A percentile compares a stretch with the other conserved stretches of the same genome.
phyloP scores from a whole-genome alignment of 1,140 invertebrate species.

The Melitaea cinxia region DNA sequence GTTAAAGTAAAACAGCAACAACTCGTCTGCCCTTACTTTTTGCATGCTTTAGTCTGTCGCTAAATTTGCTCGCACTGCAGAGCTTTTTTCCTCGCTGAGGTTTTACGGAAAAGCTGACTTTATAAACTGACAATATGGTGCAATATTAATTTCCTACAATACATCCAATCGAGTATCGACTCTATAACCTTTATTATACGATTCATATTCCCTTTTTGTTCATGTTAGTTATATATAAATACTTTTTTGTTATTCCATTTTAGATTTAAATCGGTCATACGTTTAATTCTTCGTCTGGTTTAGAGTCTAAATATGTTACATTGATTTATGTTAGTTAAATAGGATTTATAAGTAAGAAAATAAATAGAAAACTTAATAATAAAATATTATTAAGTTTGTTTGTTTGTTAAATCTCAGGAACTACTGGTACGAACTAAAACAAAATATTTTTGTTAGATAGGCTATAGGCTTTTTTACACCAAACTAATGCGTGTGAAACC shows the following conservation, averaged over 20 bases:
- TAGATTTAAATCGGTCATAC: constrained; percentile 36
- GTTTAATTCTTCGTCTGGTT: constrained; percentile 26
- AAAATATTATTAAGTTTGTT: too few species aligned
- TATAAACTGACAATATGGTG: constrained; percentile 25
- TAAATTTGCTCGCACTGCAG: constrained; percentile 61
- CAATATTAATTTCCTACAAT: constrained; percentile 20
- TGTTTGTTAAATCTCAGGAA: too few species aligned
- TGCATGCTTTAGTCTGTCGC: constrained; percentile 32
- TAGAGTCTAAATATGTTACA: constrained; percentile 22
- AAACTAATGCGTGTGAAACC: too few species aligned
- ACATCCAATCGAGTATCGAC: constrained; percentile 7
- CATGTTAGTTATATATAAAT: constrained; percentile 15
- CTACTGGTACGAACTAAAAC: too few species aligned
- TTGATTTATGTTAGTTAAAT: not conserved
- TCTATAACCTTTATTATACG: not conserved
- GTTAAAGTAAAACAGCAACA: not conserved
- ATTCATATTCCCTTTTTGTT: not conserved
- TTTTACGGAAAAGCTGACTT: constrained; percentile 27
- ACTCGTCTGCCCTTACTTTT: constrained; percentile 36
- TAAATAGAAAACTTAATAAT: not conserved
- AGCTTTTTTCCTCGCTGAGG: constrained; percentile 42
- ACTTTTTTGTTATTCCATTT: not conserved
- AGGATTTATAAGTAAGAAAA: not conserved
- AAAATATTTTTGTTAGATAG: too few species aligned
- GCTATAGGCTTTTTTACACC: too few species aligned